phyloP scores from a whole-genome alignment of 2,797 vertebrate genomes.

The Gobio occitaniae region DNA sequence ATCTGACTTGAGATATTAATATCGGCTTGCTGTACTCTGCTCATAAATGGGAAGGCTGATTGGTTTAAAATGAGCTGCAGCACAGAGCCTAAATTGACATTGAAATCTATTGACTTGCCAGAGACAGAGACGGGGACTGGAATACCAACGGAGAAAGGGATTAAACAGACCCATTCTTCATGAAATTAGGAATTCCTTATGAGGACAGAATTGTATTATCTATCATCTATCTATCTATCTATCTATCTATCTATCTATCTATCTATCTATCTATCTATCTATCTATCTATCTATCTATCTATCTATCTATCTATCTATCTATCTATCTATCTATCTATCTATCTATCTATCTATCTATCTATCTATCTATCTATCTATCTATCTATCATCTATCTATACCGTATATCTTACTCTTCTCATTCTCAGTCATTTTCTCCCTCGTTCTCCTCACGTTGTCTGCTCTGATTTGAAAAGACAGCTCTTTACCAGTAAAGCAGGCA shows the following conservation, averaged over 20 bases:
- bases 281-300: background rate
- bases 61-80: conserved; percentile 68
- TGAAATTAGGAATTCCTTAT: conserved; percentile 59
- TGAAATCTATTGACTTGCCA: conserved; percentile 68
- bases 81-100: conserved; percentile 67
- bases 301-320: background rate
- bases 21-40: conserved; percentile 61
- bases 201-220: background rate
- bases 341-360: background rate
- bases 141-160: conserved; percentile 63
- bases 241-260: background rate
- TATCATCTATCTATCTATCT: conserved; percentile 5
- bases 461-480: conserved; percentile 43
- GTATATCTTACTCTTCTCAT: background rate
- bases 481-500: conserved; percentile 35
- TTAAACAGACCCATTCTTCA: conserved; percentile 66
- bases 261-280: background rate
- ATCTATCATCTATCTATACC: background rate
- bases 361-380: background rate
- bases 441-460: conserved; percentile 2
- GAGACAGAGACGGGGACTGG: conserved; percentile 51
- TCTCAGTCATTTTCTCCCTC: conserved; percentile 2
- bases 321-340: background rate
- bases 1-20: conserved; percentile 63
- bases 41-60: conserved; percentile 66